Evolutionary conservation across 2,797 vertebrate genomes (phyloP), one percentile per base, ranked within the genome.

Genomic region (Leucoraja ocellata): DNA sequence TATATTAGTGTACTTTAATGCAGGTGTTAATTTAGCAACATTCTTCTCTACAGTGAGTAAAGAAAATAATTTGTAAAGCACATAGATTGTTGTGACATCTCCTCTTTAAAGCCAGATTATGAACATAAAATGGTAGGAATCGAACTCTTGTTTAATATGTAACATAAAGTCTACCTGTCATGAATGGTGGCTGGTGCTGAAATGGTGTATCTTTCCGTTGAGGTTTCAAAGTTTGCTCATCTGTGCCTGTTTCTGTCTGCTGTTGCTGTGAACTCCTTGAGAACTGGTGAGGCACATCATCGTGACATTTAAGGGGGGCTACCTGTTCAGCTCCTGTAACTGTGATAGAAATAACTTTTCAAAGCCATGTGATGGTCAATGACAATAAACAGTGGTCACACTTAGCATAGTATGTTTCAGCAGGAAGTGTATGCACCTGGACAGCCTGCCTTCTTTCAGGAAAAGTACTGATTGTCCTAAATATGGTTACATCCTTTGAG

Each of bases 121-220:
- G 71, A 74, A 92, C 25, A 54, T 58, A 76, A 76, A 46, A 54
- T 74, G 39, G 68, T 3, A 73, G 88, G 88, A 74, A 73, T 91
- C 36, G 63, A 74, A 46, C 28, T 76, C 25, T 92, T 73, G 32
- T 32, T 92, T 54, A 92, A 58, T 73, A 92, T 58, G 90, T 58
- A 92, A 92, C 68, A 76, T 71, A 92, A 92, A 92, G 13, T 93
- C 92, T 95, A 96, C 95, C 95, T 95, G 95, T 93, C 68, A 93
- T 93, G 76, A 95, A 94, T 3, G 94, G 94, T 28, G 95, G 93
- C 90, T 94, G 95, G 93, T 94, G 94, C 92, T 94, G 95, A 93
- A 94, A 94, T 0, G 94, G 94, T 0, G 93, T 95, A 23, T 94
- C 94, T 94, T 95, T 95, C 93, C 93, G 25, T 39, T 23, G 63